These are phyloP conservation scores for Junonia oenone DNA, from an alignment of 2,888 invertebrate genomes.

Conservation along the genomic window DNA sequence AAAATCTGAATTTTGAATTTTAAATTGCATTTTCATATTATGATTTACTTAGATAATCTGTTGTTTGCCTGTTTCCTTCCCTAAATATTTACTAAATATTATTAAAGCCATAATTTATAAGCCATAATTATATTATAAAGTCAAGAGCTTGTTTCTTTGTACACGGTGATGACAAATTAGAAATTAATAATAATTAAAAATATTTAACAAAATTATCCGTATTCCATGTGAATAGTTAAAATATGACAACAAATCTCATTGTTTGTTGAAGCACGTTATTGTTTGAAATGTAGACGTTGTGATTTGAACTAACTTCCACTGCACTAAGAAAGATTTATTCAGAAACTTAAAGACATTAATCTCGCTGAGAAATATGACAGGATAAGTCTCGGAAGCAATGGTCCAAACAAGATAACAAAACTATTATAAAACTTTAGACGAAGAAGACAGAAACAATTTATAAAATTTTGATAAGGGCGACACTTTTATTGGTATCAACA, in stretches of 20 bases:
- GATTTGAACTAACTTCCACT: background rate
- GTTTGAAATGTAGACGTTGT: background rate
- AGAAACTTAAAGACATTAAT: constrained; percentile 10
- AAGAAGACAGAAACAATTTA: background rate
- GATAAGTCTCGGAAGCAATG: constrained; percentile 1
- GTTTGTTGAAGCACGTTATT: background rate
- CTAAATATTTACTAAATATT: too few species aligned
- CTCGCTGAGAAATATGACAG: constrained; percentile 2
- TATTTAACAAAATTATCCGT: too few species aligned
- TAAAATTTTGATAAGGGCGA: background rate
- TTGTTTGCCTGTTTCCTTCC: too few species aligned
- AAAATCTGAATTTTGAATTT: too few species aligned
- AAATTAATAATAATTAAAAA: too few species aligned
- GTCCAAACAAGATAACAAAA: background rate
- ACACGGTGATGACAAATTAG: too few species aligned
- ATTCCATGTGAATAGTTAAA: too few species aligned
- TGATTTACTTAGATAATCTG: too few species aligned
- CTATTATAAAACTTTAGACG: background rate
- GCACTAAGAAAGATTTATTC: constrained; percentile 4
- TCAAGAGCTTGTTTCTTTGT: too few species aligned
- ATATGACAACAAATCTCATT: background rate
- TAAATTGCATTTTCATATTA: too few species aligned
- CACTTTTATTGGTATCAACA: background rate
- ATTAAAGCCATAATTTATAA: too few species aligned
- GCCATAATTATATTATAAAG: too few species aligned